Base-by-base conservation (phyloP, 2,888 invertebrate species). In the Caenorhabditis doughertyi region DNA sequence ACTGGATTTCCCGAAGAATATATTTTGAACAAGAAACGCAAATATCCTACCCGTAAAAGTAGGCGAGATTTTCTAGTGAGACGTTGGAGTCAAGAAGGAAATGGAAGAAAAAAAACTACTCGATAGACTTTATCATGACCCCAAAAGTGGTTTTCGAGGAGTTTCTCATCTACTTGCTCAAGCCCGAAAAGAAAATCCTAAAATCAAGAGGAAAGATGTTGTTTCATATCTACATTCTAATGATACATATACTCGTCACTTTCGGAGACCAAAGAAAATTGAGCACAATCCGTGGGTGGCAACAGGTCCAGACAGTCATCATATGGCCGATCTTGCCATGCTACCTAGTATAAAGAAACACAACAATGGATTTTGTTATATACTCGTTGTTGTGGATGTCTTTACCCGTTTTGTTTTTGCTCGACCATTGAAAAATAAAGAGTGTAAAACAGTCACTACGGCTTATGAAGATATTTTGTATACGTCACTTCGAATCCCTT, bases 281-380 rank as follows among this genome's bases (percentile, higher is more conserved):
- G 2, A 35, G 11, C 55, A 68, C 29, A 68, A 68, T 18, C 39
- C 27, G 25, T 68, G 68, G 68, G 25, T 68, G 1, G 35, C 68
- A 0, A 42, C 55, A 1, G 53, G 68, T 1, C 68, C 53, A 8
- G 53, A 65, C 23, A 65, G 65, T 51, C 65, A 65, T 35, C 65
- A 65, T 21, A 65, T 65, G 65, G 65, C 65, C 11, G 65, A 65
- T 18, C 35, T 65, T 16, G 65, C 51, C 35, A 65, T 65, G 49
- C 8, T 65, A 5, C 65, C 49, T 11, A 21, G 18, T 8, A 21
- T 65, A 2, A 51, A 60, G n/a, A 27, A 21, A 29, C 3, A 29
- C 32, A 56, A 56, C 23, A n/a, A 27, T 7, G 62, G 72, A 2
- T 72, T 21, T 23, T 72, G 56, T 13, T 60, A 72, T 25, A 60